These are phyloP conservation scores for Anoplopoma fimbria DNA, from an alignment of 2,113 vertebrate species.

Conservation along the genomic window DNA sequence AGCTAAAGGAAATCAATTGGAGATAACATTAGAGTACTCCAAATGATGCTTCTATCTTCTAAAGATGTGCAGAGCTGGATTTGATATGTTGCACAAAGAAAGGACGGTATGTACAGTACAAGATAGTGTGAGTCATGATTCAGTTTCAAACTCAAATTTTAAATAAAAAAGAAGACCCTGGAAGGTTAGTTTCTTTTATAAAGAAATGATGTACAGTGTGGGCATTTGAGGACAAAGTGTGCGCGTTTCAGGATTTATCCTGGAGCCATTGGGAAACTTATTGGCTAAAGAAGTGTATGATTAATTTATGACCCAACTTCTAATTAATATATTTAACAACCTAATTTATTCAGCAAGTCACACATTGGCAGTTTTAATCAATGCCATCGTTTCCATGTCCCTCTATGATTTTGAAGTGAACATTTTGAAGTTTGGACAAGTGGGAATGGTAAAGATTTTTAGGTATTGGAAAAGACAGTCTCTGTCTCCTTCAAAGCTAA, in stretches of 20 bases:
- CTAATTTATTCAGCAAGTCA: conserved; percentile 59
- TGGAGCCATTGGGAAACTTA: conserved; percentile 58
- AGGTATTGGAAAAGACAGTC: neutral
- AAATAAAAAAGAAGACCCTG: neutral
- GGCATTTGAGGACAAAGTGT: conserved; percentile 53
- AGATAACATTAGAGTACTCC: neutral
- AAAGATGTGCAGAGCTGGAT: neutral
- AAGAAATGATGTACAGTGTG: neutral
- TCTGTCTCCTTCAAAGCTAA: conserved; percentile 27
- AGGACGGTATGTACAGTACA: neutral
- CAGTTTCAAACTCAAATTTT: neutral
- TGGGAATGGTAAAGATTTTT: neutral
- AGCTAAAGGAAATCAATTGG: neutral
- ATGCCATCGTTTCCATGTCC: conserved; percentile 37
- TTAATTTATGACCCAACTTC: conserved; percentile 69
- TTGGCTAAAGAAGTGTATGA: conserved; percentile 67
- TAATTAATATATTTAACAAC: conserved; percentile 66
- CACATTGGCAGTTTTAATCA: conserved; percentile 55
- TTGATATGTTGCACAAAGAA: neutral
- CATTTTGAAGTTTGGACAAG: neutral
- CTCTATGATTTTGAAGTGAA: neutral
- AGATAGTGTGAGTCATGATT: neutral
- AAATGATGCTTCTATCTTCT: neutral
- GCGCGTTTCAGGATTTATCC: conserved; percentile 36
- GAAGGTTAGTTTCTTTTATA: conserved; percentile 18